Evolutionary conservation across 2,888 invertebrate species (phyloP), one percentile per base, ranked within the genome.

Genomic region (Bhutanitis thaidina): DNA sequence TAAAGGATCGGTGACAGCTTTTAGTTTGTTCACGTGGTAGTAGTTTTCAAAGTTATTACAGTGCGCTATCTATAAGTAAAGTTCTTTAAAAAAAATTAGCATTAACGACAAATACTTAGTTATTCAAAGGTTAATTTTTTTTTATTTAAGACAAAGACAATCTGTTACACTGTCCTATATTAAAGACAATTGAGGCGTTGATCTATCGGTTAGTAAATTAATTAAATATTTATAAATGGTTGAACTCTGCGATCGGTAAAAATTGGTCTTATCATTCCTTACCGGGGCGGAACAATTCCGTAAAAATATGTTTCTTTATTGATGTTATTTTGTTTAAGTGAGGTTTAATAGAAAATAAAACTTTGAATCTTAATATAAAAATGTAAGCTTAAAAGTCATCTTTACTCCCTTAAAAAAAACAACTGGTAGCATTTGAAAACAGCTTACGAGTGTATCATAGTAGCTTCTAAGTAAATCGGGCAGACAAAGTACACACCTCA

Each of bases 191-290:
- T 71, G 75, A 79, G 79, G 71, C 70, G 75, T 79, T 74, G 44
- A 51, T 53, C 43, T 60, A 62, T 60, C 58, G 54, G 62, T 65
- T 65, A 50, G 52, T 53, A 14, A 52, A 53, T 52, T 43, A 14
- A 27, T 52, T 30, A 43, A 37, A 46, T 35, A 3, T 49, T 48
- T 48, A 38, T 45, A 56, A 71, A 61, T 67, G 64, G 77, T 61
- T 52, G 58, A 70, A 56, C 53, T 71, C 77, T 82, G 90, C 90
- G 90, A 90, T 75, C 80, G 91, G 91, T 90, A 90, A 88, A 91
- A 82, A 86, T 90, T 91, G 91, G 90, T 90, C 90, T 80, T 90
- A 91, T 91, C 91, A 91, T 92, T 91, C 92, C 91, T 91, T 91
- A 88, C 90, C 89, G 87, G 86, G 90, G 86, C 87, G 70, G 67